phyloP scores from a whole-genome alignment of 2,797 vertebrate species.

The Myotis findleyi region DNA sequence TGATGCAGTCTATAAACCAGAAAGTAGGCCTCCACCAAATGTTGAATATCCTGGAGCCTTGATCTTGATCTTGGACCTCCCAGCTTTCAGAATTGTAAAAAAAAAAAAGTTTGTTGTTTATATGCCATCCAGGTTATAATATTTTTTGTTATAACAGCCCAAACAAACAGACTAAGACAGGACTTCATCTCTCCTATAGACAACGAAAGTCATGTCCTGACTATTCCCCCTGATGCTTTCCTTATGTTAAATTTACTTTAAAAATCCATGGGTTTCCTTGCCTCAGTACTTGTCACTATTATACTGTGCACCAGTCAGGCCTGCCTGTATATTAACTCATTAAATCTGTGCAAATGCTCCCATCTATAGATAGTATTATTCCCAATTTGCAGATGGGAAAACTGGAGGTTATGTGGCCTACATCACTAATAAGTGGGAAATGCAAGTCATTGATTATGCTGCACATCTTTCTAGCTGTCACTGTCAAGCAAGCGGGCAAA shows the following conservation, averaged over 20 bases:
- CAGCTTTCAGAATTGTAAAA: not conserved
- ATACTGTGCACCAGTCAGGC: not conserved
- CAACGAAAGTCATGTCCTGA: not conserved
- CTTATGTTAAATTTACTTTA: slow-evolving; percentile 15
- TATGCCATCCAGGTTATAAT: not conserved
- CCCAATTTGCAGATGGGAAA: not conserved
- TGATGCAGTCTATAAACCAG: not conserved
- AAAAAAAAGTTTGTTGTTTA: not conserved
- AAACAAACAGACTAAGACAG: not conserved
- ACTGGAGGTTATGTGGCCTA: not conserved
- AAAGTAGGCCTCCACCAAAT: not conserved
- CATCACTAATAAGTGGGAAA: not conserved
- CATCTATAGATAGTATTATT: not conserved
- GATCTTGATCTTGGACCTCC: not conserved
- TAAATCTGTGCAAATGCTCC: not conserved
- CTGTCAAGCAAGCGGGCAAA: not conserved
- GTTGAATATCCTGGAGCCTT: not conserved
- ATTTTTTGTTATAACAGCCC: not conserved
- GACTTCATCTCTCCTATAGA: not conserved
- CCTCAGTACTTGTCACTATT: not conserved
- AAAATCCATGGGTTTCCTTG: not conserved
- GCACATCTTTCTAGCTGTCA: not conserved
- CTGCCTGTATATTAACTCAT: not conserved
- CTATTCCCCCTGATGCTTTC: not conserved
- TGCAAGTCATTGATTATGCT: not conserved